Base-by-base conservation (phyloP, 1,140 invertebrate genomes). In the Batillaria attramentaria region DNA sequence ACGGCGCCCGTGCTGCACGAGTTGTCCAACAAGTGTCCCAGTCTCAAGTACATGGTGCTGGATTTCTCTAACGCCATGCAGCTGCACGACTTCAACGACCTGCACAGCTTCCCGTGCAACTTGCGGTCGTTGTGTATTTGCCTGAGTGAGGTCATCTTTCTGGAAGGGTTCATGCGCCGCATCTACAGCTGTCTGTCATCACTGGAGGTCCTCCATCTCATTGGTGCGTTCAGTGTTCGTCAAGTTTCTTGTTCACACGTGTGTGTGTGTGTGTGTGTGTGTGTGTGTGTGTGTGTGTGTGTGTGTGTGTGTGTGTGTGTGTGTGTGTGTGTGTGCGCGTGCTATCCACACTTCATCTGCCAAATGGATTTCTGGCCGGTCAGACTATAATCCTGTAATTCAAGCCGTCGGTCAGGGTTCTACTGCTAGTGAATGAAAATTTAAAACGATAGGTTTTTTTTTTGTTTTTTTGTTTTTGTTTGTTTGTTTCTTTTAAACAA, bases 141-240 rank as follows among this genome's bases (percentile, higher is more conserved):
- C 86, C 92, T 99, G 0, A 99, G 97, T 0, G 98, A 99, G 91
- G 98, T 99, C 68, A 99, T 99, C 88, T 99, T 99, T 91, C 98
- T 99, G 95, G 99, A 99, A 91, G 99, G 98, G n/a, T 99, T 99
- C 89, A 99, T 99, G 97, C 92, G 99, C 79, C 98, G 99, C 91
- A 99, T 99, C 81, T 99, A 99, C 90, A 99, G 99, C 89, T 99
- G 99, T 88, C 98, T 99, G 86, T 99, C 99, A 81, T 98, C 98
- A 13, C 90, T 99, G n/a, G 97, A 99, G 93, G 97, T 99, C 79
- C 92, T 99, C 42, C 98, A 99, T 92, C 93, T 99, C 35, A 97
- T 99, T 88, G 99, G 97, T 97, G 92, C 88, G 92, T 83, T n/a
- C n/a, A 70, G 68, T 31, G 57, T 8, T n/a, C 46, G 24, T n/a